phyloP scores from a whole-genome alignment of 1,140 invertebrate species.

The Sitodiplosis mosellana region DNA sequence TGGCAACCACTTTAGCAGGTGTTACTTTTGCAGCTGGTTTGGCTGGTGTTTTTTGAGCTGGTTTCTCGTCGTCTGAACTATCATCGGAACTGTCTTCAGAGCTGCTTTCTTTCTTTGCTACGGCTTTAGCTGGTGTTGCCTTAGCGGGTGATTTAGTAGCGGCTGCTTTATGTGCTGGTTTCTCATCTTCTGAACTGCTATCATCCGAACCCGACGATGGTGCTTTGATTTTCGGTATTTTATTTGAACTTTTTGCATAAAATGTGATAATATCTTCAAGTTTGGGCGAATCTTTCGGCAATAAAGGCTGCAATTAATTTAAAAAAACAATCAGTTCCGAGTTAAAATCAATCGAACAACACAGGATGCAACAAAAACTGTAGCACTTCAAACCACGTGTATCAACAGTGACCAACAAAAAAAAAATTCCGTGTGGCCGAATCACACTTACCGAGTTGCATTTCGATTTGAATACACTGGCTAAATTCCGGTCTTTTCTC shows the following conservation, averaged over 20 bases:
- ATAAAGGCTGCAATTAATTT: conserved; percentile 17
- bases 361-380: too few relatives aligned
- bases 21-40: conserved; percentile 8
- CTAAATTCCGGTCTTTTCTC: conserved; percentile 33
- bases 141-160: not conserved
- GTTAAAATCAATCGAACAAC: too few relatives aligned
- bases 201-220: conserved; percentile 6
- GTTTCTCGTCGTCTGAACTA: conserved; percentile 1
- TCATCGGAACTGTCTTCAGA: not conserved
- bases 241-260: conserved; percentile 12
- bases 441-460: conserved; percentile 36
- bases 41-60: conserved; percentile 5
- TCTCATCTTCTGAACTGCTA: conserved; percentile 16
- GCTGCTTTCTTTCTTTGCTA: not conserved
- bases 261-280: conserved; percentile 9
- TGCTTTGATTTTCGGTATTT: conserved; percentile 11
- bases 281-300: conserved; percentile 31
- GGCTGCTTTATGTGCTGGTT: conserved; percentile 6
- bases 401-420: too few relatives aligned
- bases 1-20: not conserved
- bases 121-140: not conserved
- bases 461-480: conserved; percentile 37
- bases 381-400: too few relatives aligned
- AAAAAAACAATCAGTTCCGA: not conserved
- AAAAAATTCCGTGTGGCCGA: too few relatives aligned